Conservation (phyloP, 2,113 vertebrate species). For the Columbina picui region DNA sequence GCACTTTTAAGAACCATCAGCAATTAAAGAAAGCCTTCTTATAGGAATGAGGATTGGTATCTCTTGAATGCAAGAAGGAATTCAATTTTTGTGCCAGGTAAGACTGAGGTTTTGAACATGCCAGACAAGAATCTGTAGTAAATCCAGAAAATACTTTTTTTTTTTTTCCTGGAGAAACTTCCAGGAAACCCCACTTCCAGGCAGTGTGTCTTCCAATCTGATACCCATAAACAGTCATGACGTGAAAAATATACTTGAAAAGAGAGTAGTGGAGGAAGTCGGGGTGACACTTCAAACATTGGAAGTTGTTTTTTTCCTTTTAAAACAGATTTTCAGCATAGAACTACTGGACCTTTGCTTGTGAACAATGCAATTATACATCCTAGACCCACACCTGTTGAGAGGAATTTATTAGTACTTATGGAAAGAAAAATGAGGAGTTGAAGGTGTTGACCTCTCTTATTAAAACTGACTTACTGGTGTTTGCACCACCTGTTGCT, state of each 20-base stretch:
- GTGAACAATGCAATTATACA: background rate
- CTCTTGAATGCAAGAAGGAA: background rate
- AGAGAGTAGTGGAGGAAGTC: background rate
- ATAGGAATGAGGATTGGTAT: background rate
- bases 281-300: background rate
- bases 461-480: conserved; percentile 67
- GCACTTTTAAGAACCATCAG: background rate
- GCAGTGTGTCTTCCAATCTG: background rate
- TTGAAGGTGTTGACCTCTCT: conserved; percentile 53
- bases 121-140: background rate
- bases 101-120: background rate
- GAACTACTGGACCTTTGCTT: background rate
- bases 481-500: conserved; percentile 65
- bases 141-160: background rate
- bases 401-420: conserved; percentile 55
- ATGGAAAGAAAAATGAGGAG: conserved; percentile 27
- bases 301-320: background rate
- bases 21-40: background rate
- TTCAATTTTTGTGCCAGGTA: background rate
- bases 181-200: too few relatives aligned
- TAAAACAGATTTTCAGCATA: background rate
- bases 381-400: conserved; percentile 35
- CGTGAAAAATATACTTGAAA: background rate
- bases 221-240: background rate
- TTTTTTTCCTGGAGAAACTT: background rate